These are phyloP conservation scores for Conus ventricosus DNA, from an alignment of 1,140 invertebrate species.

Conservation along the genomic window DNA sequence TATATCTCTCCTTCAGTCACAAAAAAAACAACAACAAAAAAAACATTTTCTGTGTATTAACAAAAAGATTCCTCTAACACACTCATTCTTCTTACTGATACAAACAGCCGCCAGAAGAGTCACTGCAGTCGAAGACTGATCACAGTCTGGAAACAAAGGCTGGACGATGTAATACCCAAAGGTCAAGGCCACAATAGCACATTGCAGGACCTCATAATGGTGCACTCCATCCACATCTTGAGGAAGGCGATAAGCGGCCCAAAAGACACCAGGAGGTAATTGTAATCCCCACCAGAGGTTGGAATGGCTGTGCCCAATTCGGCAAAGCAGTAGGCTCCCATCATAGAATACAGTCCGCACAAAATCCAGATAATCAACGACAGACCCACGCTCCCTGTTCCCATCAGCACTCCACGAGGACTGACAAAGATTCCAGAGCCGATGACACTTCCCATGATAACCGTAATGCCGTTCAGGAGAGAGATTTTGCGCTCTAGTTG, in stretches of 20 bases:
- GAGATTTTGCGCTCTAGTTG: slow-evolving; percentile 68
- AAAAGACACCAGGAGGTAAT: slow-evolving; percentile 73
- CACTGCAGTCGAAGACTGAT: slow-evolving; percentile 67
- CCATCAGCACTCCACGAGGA: slow-evolving; percentile 89
- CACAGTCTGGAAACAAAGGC: slow-evolving; percentile 72
- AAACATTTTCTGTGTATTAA: no score
- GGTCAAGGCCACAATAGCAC: slow-evolving; percentile 73
- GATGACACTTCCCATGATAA: slow-evolving; percentile 73
- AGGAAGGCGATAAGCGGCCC: slow-evolving; percentile 73
- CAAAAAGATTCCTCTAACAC: background rate
- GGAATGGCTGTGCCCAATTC: slow-evolving; percentile 71
- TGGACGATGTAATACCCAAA: slow-evolving; percentile 74
- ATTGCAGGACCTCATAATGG: slow-evolving; percentile 85
- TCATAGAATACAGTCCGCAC: slow-evolving; percentile 87
- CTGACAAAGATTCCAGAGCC: slow-evolving; percentile 96
- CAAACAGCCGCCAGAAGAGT: slow-evolving; percentile 70
- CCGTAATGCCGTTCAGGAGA: slow-evolving; percentile 69
- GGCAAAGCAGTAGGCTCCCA: slow-evolving; percentile 76
- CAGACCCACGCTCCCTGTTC: slow-evolving; percentile 88
- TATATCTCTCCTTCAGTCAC: no score
- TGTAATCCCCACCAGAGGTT: slow-evolving; percentile 72
- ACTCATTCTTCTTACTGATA: slow-evolving; percentile 69
- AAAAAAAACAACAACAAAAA: no score
- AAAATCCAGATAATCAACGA: slow-evolving; percentile 89
- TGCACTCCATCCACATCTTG: slow-evolving; percentile 78